Conservation (phyloP, 2,888 invertebrate genomes). For the Ashinkailepas kermadecensis region DNA sequence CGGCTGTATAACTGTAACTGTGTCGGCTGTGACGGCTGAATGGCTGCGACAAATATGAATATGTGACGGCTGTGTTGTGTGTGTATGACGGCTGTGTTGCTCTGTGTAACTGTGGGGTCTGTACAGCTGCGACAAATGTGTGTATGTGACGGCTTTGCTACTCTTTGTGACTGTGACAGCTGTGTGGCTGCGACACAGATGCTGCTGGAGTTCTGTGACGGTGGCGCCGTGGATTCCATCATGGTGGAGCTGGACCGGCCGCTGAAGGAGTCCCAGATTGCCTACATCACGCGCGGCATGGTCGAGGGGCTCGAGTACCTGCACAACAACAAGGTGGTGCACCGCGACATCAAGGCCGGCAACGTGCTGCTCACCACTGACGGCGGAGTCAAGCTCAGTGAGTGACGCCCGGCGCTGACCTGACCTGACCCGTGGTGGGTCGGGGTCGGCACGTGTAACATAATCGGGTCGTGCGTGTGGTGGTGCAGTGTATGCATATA, state of each 20-base stretch:
- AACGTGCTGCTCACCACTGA: conserved; percentile 93
- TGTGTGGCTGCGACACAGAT: conserved; percentile 57
- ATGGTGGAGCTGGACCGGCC: conserved; percentile 98
- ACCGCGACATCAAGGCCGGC: conserved; percentile 96
- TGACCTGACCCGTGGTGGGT: too few species aligned
- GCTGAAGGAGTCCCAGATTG: conserved; percentile 86
- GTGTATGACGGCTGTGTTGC: too few species aligned
- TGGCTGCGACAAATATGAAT: too few species aligned
- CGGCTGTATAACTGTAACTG: too few species aligned
- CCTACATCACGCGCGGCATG: conserved; percentile 91
- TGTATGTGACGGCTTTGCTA: too few species aligned
- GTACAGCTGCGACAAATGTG: too few species aligned
- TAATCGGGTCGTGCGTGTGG: too few species aligned
- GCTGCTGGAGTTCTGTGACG: conserved; percentile 98
- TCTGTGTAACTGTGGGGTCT: too few species aligned
- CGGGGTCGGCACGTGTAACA: too few species aligned
- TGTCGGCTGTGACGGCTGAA: too few species aligned
- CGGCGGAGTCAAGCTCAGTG: conserved; percentile 94
- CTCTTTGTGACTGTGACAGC: conserved; percentile 37
- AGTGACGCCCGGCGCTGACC: conserved; percentile 37
- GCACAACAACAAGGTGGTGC: conserved; percentile 86
- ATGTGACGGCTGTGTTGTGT: too few species aligned
- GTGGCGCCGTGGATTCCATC: conserved; percentile 96
- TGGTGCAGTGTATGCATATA: too few species aligned
- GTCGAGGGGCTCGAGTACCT: conserved; percentile 80